Conservation (phyloP, 2,888 invertebrate species). For the Stegophylla sp. region DNA sequence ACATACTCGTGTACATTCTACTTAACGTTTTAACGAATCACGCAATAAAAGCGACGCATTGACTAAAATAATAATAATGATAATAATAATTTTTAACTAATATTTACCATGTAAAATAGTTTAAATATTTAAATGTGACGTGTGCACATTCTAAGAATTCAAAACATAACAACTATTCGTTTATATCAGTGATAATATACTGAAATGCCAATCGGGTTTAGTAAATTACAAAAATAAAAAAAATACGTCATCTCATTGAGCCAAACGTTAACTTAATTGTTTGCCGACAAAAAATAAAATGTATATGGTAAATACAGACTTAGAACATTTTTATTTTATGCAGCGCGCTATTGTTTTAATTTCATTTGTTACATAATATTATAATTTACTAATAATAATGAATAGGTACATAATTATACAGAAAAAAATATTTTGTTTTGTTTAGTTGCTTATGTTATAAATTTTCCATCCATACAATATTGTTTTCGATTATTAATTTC, state of each 20-base stretch:
- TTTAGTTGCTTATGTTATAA: too few species aligned
- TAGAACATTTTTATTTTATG: too few species aligned
- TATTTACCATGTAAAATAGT: neutral
- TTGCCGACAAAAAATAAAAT: neutral
- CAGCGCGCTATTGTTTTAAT: too few species aligned
- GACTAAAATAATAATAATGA: neutral
- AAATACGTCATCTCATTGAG: neutral
- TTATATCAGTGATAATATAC: neutral
- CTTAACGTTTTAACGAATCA: too few species aligned
- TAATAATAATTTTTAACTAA: neutral
- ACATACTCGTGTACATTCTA: neutral
- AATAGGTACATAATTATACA: too few species aligned
- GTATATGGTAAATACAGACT: neutral
- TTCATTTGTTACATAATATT: too few species aligned
- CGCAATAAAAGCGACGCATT: neutral
- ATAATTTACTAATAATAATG: too few species aligned
- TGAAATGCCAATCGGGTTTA: neutral
- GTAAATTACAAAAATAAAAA: neutral
- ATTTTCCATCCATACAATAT: too few species aligned
- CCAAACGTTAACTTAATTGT: too few species aligned
- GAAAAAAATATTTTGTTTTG: too few species aligned
- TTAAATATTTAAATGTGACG: conserved; percentile 27
- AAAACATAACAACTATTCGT: neutral
- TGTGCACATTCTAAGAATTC: conserved; percentile 34
- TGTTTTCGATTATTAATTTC: neutral